Base-by-base conservation (phyloP, 2,888 invertebrate species). In the Epinotia brunnichana region DNA sequence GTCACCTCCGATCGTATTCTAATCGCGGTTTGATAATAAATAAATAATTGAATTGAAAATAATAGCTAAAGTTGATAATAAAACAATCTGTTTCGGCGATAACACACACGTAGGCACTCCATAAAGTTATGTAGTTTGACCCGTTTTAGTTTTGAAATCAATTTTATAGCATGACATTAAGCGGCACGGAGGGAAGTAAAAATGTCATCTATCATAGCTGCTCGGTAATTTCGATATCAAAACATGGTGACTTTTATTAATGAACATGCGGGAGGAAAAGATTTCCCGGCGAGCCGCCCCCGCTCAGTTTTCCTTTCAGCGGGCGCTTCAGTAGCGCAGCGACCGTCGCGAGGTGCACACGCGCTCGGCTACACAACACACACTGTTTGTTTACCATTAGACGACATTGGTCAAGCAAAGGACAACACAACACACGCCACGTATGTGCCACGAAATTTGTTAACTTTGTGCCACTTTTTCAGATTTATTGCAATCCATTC, bases 381-480 rank as follows among this genome's bases (percentile, higher is more conserved):
- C 86, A 86, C 83, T 86, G 85, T 89, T 90, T 89, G 86, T 88
- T 87, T 87, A 89, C 88, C 83, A 86, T 74, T 74, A 82, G 83
- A 75, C 63, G 57, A 70, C 84, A 85, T 83, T 83, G 82, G 81
- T 85, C 82, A 82, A 83, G 78, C 81, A 83, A 86, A 83, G 83
- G 85, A 84, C 85, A 81, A 81, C 86, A 87, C 85, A 80, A 81
- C 84, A 83, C 86, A 82, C 82, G 78, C 82, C 72, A 90, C 87
- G 91, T 83, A 82, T 76, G 82, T 75, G 63, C 56, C 66, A 67
- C 70, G 17, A 35, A 24, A 69, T 56, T 57, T 51, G 15, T 59
- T 69, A 19, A 54, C 60, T 64, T 61, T 62, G 70, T 66, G 66
- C 48, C 48, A 70, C 56, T 67, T 57, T 56, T 21, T n/a, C n/a